These are phyloP conservation scores for cat (Felis catus) DNA, from an alignment of 2,113 vertebrate species.

Conservation along the genomic window DNA sequence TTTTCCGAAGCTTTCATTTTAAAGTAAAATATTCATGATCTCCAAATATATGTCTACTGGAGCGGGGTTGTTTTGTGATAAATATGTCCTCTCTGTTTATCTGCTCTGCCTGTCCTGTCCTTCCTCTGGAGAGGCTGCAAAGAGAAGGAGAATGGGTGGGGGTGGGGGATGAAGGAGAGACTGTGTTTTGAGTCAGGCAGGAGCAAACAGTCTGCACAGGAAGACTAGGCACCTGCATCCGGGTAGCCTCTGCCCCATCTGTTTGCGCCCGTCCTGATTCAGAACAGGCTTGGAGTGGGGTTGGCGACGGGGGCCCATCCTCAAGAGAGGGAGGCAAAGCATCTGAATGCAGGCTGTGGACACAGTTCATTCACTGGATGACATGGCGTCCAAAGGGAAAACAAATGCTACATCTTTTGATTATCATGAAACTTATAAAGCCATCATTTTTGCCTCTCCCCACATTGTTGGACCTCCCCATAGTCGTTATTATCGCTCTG, in stretches of 20 bases:
- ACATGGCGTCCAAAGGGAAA: background rate
- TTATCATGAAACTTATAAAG: background rate
- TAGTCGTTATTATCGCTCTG: rapidly evolving
- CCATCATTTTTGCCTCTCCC: background rate
- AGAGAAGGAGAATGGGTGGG: background rate
- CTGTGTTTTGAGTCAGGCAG: rapidly evolving
- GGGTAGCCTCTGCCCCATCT: background rate
- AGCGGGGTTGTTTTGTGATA: conserved; percentile 36
- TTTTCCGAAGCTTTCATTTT: conserved; percentile 58
- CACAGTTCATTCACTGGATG: background rate
- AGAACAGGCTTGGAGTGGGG: background rate
- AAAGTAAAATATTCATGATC: conserved; percentile 76
- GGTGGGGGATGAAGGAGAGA: background rate
- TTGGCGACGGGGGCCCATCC: rapidly evolving
- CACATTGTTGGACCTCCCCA: background rate
- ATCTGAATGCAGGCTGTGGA: background rate
- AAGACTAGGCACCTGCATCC: background rate
- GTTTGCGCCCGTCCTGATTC: rapidly evolving
- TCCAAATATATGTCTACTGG: conserved; percentile 43
- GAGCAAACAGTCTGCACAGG: background rate
- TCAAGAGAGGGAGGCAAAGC: background rate
- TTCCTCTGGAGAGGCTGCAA: background rate
- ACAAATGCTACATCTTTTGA: background rate
- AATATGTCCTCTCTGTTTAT: conserved; percentile 39
- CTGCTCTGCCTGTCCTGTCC: background rate